A percentile compares a stretch with the other conserved stretches of the same genome.
phyloP scores from a whole-genome alignment of 2,888 invertebrate species.

The Drosophila macrospina region DNA sequence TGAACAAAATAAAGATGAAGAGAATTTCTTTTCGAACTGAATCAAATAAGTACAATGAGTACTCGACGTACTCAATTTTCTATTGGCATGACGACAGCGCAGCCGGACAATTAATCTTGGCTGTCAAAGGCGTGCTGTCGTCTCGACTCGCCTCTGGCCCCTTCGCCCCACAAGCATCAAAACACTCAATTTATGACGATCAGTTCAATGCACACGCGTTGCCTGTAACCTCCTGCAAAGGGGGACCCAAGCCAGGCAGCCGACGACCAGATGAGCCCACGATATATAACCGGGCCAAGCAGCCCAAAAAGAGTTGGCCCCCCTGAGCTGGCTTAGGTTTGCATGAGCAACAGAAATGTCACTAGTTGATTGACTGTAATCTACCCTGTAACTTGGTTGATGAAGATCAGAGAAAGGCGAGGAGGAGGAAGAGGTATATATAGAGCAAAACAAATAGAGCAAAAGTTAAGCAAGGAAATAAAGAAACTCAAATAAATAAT shows the following conservation, averaged over 20 bases:
- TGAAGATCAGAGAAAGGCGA: too few relatives aligned
- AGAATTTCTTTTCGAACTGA: constrained; percentile 8
- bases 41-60: constrained; percentile 24
- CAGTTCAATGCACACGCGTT: constrained; percentile 72
- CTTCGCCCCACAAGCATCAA: background rate
- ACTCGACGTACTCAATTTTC: constrained; percentile 13
- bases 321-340: constrained; percentile 40
- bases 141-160: background rate
- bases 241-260: constrained; percentile 34
- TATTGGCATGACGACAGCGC: constrained; percentile 51
- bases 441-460: too few relatives aligned
- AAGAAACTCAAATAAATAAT: too few relatives aligned
- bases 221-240: constrained; percentile 69
- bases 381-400: background rate
- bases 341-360: background rate
- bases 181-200: constrained; percentile 67
- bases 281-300: constrained; percentile 5
- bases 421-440: too few relatives aligned
- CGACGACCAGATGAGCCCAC: constrained; percentile 4
- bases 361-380: background rate
- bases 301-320: constrained; percentile 42
- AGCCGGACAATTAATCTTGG: constrained; percentile 54
- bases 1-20: background rate
- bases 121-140: constrained; percentile 44
- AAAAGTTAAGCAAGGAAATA: too few relatives aligned